Base-by-base conservation (phyloP, 2,797 vertebrate species). In the Sebastes taczanowskii region DNA sequence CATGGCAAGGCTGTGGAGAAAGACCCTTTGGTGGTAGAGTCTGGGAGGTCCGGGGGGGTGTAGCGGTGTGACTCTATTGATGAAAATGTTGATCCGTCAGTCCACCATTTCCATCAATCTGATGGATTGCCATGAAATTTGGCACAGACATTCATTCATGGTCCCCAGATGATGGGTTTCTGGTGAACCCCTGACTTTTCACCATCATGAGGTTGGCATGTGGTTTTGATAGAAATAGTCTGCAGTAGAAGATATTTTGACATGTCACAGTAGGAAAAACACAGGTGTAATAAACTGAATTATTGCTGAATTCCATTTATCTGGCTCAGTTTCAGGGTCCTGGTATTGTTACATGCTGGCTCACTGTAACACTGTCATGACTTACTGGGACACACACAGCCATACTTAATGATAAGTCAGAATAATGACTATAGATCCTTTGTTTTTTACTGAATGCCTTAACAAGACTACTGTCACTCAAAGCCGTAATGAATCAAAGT, bases 1-100 rank as follows among this genome's bases (percentile, higher is more conserved):
- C 91, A 82, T 80, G 80, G 55, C 74, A 77, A 76, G 58, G 52
- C 59, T 73, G 76, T 65, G 71, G 60, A 71, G 64, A 77, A 38
- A 66, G 70, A 86, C 34, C 16, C 49, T 71, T 75, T 58, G 64
- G 61, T 35, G 64, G 61, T 14, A 32, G 1, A 7, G 38, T 74
- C 32, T 32, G 25, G 7, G 0, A 1, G 2, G 3, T 20, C 46
- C 38, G 7, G 13, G 16, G 18, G 46, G 46, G 7, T 20, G 46
- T 23, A 55, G 52, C 52, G n/a, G n/a, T 11, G n/a, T 22, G 20
- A 20, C 52, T 53, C 20, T 22, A 22, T 46, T 22, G n/a, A 53
- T 53, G 20, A 53, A 22, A 53, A 53, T 53, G 52, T 23, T 55
- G 22, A 55, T 55, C 52, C 9, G 53, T 49, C 46, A 49, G 46